A percentile compares a stretch with the other conserved stretches of the same genome.
Conservation (phyloP, 2,113 vertebrate genomes). For the Crotalus viridis region DNA sequence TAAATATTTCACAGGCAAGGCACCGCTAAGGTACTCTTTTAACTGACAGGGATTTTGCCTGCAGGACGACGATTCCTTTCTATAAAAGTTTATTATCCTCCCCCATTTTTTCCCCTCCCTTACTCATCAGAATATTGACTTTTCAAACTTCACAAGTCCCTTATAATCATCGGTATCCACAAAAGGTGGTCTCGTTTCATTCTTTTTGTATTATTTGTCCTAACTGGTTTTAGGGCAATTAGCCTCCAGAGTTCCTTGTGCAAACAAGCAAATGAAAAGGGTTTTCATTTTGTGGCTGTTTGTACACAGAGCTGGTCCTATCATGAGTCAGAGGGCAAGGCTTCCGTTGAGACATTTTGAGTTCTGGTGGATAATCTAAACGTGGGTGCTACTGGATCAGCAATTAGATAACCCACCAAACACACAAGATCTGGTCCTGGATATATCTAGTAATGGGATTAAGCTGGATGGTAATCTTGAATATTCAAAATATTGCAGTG, state of each 20-base stretch:
- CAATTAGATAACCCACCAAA: not conserved
- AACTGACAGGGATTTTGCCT: not conserved
- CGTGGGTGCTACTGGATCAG: not conserved
- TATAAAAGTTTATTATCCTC: not conserved
- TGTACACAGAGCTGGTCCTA: not conserved
- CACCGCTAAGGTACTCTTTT: not conserved
- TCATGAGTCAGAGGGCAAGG: not conserved
- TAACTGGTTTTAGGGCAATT: not conserved
- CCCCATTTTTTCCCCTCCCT: not conserved
- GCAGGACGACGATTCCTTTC: not conserved
- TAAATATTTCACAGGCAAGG: slow-evolving; percentile 21
- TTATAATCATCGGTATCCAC: not conserved
- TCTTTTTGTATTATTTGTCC: not conserved
- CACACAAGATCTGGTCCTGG: not conserved
- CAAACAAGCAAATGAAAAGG: not conserved
- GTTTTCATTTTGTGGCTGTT: not conserved
- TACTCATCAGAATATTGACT: not conserved
- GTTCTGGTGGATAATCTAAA: not conserved
- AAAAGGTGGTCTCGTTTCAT: not conserved
- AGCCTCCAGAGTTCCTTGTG: not conserved
- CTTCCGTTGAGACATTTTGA: not conserved
- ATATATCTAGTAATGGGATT: not conserved
- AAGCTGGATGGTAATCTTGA: not conserved
- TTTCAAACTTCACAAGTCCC: not conserved
- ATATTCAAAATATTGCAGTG: not conserved